Percentiles rank a stretch among this genome's conserved stretches.
Conservation (phyloP, 2,113 vertebrate species). For the Dinomys branickii region DNA sequence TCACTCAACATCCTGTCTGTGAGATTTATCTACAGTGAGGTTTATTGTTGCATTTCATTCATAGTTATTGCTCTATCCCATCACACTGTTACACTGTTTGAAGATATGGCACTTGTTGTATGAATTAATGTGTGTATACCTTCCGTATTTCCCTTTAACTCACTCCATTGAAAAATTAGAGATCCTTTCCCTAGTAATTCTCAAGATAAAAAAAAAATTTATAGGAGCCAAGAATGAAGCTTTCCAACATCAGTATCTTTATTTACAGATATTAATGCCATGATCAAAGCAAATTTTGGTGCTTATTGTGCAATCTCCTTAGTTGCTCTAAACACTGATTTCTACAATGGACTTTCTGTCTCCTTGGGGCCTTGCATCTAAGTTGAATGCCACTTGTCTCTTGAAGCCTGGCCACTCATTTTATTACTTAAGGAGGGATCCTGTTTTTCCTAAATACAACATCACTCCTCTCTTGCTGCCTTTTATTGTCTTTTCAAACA, state of each 20-base stretch:
- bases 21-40: background rate
- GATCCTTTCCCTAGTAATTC: background rate
- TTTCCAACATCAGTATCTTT: background rate
- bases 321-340: background rate
- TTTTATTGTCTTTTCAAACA: background rate
- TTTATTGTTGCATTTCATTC: background rate
- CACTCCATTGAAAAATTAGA: background rate
- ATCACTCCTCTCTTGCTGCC: background rate
- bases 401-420: background rate
- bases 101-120: background rate
- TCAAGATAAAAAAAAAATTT: conserved; percentile 8
- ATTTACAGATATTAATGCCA: background rate
- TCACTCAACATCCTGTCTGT: background rate
- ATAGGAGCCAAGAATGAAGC: background rate
- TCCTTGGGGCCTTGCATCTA: background rate
- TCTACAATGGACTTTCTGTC: background rate
- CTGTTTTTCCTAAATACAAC: background rate
- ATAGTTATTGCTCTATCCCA: background rate
- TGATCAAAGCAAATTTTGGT: background rate
- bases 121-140: background rate
- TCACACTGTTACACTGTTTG: background rate
- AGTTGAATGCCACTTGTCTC: background rate
- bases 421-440: background rate
- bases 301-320: background rate
- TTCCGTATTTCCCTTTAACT: background rate